phyloP scores from a whole-genome alignment of 1,140 invertebrate species.

The Anastatus disparis region DNA sequence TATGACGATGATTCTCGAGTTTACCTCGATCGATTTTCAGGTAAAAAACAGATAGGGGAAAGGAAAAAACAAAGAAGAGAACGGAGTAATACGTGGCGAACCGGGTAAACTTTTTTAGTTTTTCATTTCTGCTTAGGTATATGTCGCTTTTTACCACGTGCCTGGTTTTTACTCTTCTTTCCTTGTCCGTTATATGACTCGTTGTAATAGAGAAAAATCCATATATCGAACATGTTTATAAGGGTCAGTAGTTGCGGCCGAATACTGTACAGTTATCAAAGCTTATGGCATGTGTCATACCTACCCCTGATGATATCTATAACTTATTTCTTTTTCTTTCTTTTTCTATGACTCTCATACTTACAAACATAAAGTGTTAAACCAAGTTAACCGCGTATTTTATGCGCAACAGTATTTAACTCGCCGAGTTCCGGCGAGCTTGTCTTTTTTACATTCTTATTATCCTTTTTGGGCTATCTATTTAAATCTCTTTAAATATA shows the following conservation, averaged over 20 bases:
- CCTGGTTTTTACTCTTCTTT: background rate
- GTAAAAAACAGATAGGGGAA: no score
- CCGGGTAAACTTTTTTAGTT: no score
- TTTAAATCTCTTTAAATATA: background rate
- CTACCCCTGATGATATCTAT: background rate
- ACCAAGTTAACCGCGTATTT: background rate
- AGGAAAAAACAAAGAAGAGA: background rate
- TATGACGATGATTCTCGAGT: background rate
- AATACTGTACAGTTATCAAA: no score
- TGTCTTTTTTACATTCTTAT: background rate
- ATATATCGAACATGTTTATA: conserved; percentile 61
- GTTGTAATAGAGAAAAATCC: conserved; percentile 47
- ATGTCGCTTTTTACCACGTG: background rate
- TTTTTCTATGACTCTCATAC: no score
- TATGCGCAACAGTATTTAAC: conserved; percentile 1
- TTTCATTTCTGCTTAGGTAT: background rate
- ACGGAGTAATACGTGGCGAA: no score
- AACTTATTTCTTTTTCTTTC: background rate
- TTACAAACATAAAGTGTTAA: conserved; percentile 16
- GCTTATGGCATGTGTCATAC: conserved; percentile 9
- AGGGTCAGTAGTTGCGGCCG: conserved; percentile 56
- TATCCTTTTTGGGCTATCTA: background rate
- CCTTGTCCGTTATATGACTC: conserved; percentile 16
- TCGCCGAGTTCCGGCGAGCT: background rate
- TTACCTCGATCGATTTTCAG: conserved; percentile 7